phyloP scores from a whole-genome alignment of 2,888 invertebrate species.

The Theretra japonica region DNA sequence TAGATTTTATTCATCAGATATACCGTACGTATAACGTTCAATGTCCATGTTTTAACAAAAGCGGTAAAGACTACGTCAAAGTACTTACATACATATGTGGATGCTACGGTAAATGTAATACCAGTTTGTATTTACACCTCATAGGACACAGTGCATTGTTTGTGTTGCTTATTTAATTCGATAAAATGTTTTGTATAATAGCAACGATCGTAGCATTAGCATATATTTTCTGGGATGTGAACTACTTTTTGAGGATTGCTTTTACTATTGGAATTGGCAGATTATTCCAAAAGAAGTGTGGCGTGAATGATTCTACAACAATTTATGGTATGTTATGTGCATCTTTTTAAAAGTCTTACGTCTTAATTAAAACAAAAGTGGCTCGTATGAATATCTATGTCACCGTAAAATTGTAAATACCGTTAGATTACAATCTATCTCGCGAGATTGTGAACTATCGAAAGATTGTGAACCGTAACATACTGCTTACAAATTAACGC shows the following conservation, averaged over 20 bases:
- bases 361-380: no score
- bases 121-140: not conserved
- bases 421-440: no score
- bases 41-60: not conserved
- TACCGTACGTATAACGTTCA: slow-evolving; percentile 1
- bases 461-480: no score
- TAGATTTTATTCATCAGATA: not conserved
- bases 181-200: slow-evolving; percentile 66
- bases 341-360: not conserved
- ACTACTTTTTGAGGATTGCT: slow-evolving; percentile 90
- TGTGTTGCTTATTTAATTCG: not conserved
- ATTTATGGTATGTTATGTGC: slow-evolving; percentile 87
- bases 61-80: not conserved
- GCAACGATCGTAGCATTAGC: slow-evolving; percentile 79
- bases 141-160: not conserved
- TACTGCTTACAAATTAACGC: no score
- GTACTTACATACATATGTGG: not conserved
- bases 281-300: slow-evolving; percentile 88
- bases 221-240: slow-evolving; percentile 91
- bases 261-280: slow-evolving; percentile 88
- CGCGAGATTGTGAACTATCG: no score
- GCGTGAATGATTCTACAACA: slow-evolving; percentile 88
- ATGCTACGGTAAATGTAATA: not conserved
- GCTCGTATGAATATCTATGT: no score
- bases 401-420: no score